These are phyloP conservation scores for Hermaeophaga mercurialis DNA, from an alignment of 2,888 invertebrate species.

Conservation along the genomic window DNA sequence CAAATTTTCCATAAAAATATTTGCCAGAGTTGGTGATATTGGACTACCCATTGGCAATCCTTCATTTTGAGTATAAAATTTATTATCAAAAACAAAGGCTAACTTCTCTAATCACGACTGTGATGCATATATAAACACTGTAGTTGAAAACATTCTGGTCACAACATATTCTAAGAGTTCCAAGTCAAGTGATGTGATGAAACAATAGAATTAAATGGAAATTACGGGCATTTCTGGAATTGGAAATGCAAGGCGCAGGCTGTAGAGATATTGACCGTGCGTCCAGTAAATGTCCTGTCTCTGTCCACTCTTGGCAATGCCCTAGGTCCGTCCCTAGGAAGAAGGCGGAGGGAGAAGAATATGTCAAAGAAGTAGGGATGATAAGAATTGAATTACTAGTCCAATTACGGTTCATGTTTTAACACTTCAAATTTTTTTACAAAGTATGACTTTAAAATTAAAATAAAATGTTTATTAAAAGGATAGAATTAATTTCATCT, in stretches of 20 bases:
- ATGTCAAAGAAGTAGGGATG: conserved; percentile 29
- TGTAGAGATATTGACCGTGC: conserved; percentile 47
- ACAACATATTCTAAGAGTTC: not conserved
- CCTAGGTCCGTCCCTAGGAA: too few species aligned
- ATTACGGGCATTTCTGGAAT: conserved; percentile 28
- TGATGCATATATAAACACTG: not conserved
- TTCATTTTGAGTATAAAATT: too few species aligned
- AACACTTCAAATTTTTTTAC: too few species aligned
- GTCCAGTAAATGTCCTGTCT: conserved; percentile 43
- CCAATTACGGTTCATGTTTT: too few species aligned
- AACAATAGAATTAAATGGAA: conserved; percentile 21
- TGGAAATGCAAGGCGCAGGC: conserved; percentile 45
- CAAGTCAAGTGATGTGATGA: conserved; percentile 11
- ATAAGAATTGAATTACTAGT: not conserved
- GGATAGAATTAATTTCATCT: too few species aligned
- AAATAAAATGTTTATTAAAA: too few species aligned
- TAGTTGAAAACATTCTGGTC: conserved; percentile 15
- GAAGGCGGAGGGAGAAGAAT: conserved; percentile 37
- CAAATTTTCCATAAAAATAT: too few species aligned
- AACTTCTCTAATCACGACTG: not conserved
- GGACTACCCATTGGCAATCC: too few species aligned
- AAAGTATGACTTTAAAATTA: too few species aligned
- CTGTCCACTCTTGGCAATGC: conserved; percentile 43
- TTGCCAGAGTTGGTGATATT: too few species aligned
- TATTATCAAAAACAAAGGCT: too few species aligned